Base-by-base conservation (phyloP, 2,888 invertebrate genomes). In the Seladonia tumulorum region DNA sequence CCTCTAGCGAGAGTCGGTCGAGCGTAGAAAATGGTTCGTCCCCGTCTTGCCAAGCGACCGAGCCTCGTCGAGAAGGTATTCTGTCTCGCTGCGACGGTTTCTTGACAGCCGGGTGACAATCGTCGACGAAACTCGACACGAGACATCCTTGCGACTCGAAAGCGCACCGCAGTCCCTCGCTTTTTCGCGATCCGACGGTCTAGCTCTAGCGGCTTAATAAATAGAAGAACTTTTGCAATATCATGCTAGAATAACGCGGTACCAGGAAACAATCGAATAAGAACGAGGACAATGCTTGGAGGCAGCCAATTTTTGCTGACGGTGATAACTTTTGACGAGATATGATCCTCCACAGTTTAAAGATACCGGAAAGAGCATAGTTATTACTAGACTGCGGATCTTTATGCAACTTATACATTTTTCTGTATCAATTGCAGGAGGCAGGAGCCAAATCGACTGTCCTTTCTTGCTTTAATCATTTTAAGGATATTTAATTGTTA, bases 21-120 rank as follows among this genome's bases (percentile, higher is more conserved):
- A 35, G 25, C 57, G 60, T 39, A 66, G 73, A 81, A 85, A 82
- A 76, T 72, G 66, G 76, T 63, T 71, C 12, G 63, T 49, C 60
- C 57, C 76, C 49, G 70, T 7, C 16, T 82, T 78, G 77, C 80
- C 85, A 81, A 29, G 63, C 63, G 77, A 57, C 66, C n/a, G 42
- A 47, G 47, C 35, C 60, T 42, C 25, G 49, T 16, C 25, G 12
- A 63, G 25, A 25, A 63, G n/a, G 42, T n/a, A 22, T 47, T 60
- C 53, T 22, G 22, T 18, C 47, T 7, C 60, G 63, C 16, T 18
- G n/a, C 14, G 49, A 73, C 60, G 10, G 10, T 29, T 68, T 3
- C n/a, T 16, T 18, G 29, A 42, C n/a, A 47, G 10, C 0, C 18
- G 29, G 29, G n/a, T 18, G 25, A 53, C 68, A n/a, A 70, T 70